phyloP scores from a whole-genome alignment of 2,888 invertebrate genomes.

The Erannis defoliaria region DNA sequence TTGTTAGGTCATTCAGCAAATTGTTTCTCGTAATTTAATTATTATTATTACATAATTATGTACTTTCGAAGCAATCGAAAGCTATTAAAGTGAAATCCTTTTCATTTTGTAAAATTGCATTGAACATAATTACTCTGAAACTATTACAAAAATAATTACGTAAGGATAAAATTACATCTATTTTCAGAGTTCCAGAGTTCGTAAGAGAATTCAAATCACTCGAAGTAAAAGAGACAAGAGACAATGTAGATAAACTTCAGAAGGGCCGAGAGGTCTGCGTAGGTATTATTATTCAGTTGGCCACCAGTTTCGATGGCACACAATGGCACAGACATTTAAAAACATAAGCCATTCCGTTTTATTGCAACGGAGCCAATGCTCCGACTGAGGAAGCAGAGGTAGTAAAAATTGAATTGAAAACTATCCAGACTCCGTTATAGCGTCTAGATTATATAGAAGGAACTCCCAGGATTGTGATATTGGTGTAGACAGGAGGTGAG shows the following conservation, averaged over 20 bases:
- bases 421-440: conserved; percentile 49
- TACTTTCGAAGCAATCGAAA: conserved; percentile 2
- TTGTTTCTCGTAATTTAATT: background rate
- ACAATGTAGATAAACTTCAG: conserved; percentile 35
- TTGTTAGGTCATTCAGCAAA: background rate
- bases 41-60: background rate
- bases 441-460: conserved; percentile 21
- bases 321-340: conserved; percentile 50
- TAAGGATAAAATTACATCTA: conserved; percentile 3
- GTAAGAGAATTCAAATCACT: conserved; percentile 15
- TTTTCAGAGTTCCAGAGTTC: conserved; percentile 1
- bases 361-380: conserved; percentile 42
- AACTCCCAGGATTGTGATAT: conserved; percentile 42
- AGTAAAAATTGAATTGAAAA: conserved; percentile 50
- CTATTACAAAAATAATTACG: conserved; percentile 1
- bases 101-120: background rate
- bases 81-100: conserved; percentile 10
- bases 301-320: conserved; percentile 50
- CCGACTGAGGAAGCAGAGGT: conserved; percentile 38
- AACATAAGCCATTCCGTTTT: conserved; percentile 47
- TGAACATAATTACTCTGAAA: conserved; percentile 10
- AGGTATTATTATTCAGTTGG: conserved; percentile 49
- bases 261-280: conserved; percentile 39
- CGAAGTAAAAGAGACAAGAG: conserved; percentile 17
- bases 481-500: conserved; percentile 42